These are phyloP conservation scores for Axea sp. DNA, from an alignment of 2,888 invertebrate genomes.

Conservation along the genomic window DNA sequence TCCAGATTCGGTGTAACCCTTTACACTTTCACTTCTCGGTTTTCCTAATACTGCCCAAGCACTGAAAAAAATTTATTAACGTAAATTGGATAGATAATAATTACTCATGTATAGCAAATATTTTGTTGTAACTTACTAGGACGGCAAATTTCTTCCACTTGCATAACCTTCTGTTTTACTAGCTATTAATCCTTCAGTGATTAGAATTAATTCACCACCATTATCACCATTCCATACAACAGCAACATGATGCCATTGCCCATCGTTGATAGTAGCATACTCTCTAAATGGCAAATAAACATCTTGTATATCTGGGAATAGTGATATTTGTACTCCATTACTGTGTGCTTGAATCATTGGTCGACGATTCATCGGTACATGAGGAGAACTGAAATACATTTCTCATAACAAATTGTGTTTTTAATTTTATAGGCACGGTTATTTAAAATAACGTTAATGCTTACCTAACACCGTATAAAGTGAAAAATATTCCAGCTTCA, in stretches of 20 bases:
- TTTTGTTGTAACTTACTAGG: slow-evolving; percentile 88
- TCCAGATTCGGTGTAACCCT: slow-evolving; percentile 92
- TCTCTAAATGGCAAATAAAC: slow-evolving; percentile 94
- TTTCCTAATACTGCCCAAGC: slow-evolving; percentile 96
- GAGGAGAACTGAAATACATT: slow-evolving; percentile 84
- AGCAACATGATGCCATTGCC: slow-evolving; percentile 97
- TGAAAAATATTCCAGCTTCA: slow-evolving; percentile 96
- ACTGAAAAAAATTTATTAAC: no score
- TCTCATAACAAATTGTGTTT: no score
- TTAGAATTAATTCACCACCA: slow-evolving; percentile 91
- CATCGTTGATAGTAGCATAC: slow-evolving; percentile 96
- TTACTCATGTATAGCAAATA: no score
- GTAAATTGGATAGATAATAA: no score
- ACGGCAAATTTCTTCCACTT: slow-evolving; percentile 88
- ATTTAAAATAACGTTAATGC: no score
- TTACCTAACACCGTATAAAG: slow-evolving; percentile 93
- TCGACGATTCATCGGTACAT: slow-evolving; percentile 87
- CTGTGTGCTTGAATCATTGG: slow-evolving; percentile 95
- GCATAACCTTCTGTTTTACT: slow-evolving; percentile 95
- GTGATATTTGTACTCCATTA: slow-evolving; percentile 93
- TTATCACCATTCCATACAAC: slow-evolving; percentile 95
- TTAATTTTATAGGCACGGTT: no score
- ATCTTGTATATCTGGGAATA: slow-evolving; percentile 93
- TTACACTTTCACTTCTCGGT: slow-evolving; percentile 85
- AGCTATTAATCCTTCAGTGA: slow-evolving; percentile 97